Evolutionary conservation across 2,797 vertebrate species (phyloP).

Genomic region (Limnodromus scolopaceus): DNA sequence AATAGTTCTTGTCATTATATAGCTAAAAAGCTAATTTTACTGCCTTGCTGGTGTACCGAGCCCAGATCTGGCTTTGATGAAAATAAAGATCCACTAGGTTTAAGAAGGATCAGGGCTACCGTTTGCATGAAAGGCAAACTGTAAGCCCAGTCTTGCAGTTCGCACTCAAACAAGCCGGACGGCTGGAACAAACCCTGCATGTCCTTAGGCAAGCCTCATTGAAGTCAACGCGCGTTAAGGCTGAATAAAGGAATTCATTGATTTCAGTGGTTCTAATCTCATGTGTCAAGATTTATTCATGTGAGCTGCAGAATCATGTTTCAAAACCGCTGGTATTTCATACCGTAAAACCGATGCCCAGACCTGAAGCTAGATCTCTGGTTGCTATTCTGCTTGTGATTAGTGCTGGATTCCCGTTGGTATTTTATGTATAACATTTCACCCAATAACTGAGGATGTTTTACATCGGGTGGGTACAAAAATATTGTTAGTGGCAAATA

Average conservation of each 20-base stretch:
- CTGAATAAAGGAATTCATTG: conserved; percentile 28
- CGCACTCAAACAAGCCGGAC: neutral
- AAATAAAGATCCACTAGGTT: neutral
- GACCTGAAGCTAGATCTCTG: neutral
- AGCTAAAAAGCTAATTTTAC: neutral
- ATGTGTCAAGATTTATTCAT: neutral
- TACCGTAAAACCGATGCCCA: neutral
- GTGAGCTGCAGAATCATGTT: neutral
- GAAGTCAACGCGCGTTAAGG: neutral
- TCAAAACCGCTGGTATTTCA: neutral
- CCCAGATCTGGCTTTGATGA: neutral
- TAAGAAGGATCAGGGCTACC: neutral
- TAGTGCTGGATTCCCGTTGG: neutral
- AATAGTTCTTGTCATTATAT: neutral
- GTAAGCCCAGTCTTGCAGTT: neutral
- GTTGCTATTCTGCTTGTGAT: neutral
- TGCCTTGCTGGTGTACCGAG: neutral
- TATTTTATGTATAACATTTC: neutral
- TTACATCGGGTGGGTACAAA: neutral
- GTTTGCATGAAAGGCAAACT: neutral
- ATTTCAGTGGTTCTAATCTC: conserved; percentile 5
- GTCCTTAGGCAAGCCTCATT: conserved; percentile 16
- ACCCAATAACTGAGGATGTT: neutral
- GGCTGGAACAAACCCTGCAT: neutral
- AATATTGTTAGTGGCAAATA: neutral